Evolutionary conservation across 2,888 invertebrate genomes (phyloP).

Genomic region (Neoitamus cyanurus): DNA sequence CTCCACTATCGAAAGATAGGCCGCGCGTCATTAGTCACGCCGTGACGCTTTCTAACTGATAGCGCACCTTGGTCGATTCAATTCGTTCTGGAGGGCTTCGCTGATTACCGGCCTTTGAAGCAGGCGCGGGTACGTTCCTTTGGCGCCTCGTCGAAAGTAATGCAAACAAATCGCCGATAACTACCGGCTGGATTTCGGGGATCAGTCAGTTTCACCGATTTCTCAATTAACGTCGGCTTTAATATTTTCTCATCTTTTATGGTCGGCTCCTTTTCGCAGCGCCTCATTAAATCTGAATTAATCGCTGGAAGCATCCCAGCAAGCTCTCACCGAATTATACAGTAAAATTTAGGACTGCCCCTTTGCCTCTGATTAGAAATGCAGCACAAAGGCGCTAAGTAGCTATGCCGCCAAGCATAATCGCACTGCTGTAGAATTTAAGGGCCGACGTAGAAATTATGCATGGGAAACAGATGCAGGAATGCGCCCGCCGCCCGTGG

Average conservation of each 20-base stretch:
- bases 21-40: background rate
- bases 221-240: background rate
- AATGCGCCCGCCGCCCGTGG: background rate
- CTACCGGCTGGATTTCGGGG: background rate
- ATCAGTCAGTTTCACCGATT: background rate
- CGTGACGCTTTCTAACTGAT: background rate
- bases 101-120: background rate
- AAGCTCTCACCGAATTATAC: background rate
- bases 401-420: background rate
- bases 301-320: background rate
- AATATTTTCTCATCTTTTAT: background rate
- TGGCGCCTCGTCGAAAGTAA: background rate
- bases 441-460: background rate
- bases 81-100: background rate
- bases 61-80: background rate
- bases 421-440: background rate
- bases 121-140: background rate
- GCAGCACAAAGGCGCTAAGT: background rate
- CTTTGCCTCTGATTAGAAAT: background rate
- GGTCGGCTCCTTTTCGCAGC: background rate
- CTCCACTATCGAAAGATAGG: background rate
- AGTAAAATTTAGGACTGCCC: background rate
- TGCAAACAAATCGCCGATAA: background rate
- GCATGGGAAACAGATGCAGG: background rate
- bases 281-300: background rate